phyloP scores from a whole-genome alignment of 2,888 invertebrate species.

The Siphlonurus alternatus region DNA sequence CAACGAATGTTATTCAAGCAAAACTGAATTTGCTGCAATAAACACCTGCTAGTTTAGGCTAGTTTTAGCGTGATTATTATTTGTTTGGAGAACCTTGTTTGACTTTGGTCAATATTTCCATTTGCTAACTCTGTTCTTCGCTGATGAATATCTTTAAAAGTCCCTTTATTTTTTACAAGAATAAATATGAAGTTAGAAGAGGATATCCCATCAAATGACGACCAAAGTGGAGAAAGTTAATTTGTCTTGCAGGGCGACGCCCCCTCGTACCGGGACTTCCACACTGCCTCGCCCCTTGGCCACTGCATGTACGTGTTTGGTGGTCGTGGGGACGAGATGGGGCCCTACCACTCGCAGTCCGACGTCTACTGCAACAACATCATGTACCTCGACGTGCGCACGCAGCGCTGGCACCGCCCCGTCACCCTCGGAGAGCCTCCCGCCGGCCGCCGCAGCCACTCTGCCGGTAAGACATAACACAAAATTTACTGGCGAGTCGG shows the following conservation, averaged over 20 bases:
- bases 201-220: no score
- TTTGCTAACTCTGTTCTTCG: no score
- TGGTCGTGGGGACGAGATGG: slow-evolving; percentile 60
- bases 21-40: no score
- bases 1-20: no score
- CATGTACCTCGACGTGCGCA: slow-evolving; percentile 53
- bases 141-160: no score
- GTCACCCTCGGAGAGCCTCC: slow-evolving; percentile 44
- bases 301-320: slow-evolving; percentile 80
- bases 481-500: not conserved
- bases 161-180: no score
- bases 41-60: no score
- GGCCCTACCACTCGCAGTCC: slow-evolving; percentile 41
- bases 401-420: slow-evolving; percentile 49
- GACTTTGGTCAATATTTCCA: no score
- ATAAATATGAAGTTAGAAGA: no score
- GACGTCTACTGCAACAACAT: slow-evolving; percentile 66
- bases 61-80: no score
- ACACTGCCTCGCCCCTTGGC: slow-evolving; percentile 62
- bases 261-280: slow-evolving; percentile 70
- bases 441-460: slow-evolving; percentile 72
- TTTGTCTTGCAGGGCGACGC: slow-evolving; percentile 34
- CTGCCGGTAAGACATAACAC: slow-evolving; percentile 72
- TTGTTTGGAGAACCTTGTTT: no score
- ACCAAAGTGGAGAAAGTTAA: not conserved